phyloP scores from a whole-genome alignment of 2,888 invertebrate genomes.

The Penaeus monodon region DNA sequence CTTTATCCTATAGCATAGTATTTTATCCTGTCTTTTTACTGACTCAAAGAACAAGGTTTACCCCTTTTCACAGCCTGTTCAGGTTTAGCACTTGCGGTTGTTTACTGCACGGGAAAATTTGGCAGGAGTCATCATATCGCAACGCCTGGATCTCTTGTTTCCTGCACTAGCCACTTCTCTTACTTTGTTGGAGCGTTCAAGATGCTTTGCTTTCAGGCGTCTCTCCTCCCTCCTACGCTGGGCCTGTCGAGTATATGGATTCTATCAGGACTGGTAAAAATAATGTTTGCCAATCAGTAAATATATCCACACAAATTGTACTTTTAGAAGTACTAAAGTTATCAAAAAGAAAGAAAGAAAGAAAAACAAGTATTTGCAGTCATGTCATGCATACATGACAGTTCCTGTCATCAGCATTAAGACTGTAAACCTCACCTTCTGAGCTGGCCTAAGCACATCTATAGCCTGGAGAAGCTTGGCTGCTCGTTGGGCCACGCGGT shows the following conservation, averaged over 20 bases:
- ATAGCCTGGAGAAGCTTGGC: slow-evolving; percentile 44
- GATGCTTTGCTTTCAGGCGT: slow-evolving; percentile 72
- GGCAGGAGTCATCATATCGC: slow-evolving; percentile 58
- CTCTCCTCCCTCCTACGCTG: slow-evolving; percentile 72
- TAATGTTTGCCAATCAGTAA: not conserved
- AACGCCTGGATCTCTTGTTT: slow-evolving; percentile 72
- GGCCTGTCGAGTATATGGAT: slow-evolving; percentile 68
- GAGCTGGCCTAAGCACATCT: slow-evolving; percentile 57
- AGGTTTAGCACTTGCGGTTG: slow-evolving; percentile 75
- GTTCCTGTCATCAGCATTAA: no score
- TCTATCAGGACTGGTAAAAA: not conserved
- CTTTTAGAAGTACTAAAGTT: no score
- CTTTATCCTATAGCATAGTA: not conserved
- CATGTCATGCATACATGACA: no score
- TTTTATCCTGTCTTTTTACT: not conserved
- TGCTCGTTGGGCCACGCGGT: slow-evolving; percentile 39
- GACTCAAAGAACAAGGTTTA: slow-evolving; percentile 12
- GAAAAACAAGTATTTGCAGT: no score
- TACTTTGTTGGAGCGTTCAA: slow-evolving; percentile 75
- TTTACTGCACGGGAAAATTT: slow-evolving; percentile 76
- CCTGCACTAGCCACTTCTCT: slow-evolving; percentile 73
- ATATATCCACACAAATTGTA: no score
- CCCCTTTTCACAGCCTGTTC: slow-evolving; percentile 37
- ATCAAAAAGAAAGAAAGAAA: no score
- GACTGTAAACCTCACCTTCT: slow-evolving; percentile 38